Evolutionary conservation across 2,113 vertebrate species (phyloP), one percentile per base, ranked within the genome.

Genomic region (Sinocyclocheilus anophthalmus): DNA sequence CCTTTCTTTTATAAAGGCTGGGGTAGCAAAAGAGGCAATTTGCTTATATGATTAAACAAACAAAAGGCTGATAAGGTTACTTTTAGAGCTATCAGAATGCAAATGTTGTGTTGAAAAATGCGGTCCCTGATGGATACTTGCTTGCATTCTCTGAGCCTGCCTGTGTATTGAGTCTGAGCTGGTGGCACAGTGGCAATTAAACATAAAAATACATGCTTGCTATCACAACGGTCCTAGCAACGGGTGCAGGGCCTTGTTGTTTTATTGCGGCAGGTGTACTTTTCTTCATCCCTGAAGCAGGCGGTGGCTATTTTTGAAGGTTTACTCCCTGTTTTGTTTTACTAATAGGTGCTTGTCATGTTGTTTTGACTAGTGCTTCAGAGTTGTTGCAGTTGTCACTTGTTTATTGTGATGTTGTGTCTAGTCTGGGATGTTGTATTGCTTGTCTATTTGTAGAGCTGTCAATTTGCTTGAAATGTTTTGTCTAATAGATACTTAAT

Each of bases 21-120:
- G 22, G 37, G 57, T 42, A 42, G 48, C 10, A 13, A 76, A 53
- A 84, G 72, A 42, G 26, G 16, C n/a, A 26, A 65, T 39, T 53
- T 90, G 77, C 86, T 88, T 83, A 84, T 61, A 70, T 76, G 75
- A 89, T 87, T 85, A 87, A 83, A 75, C 86, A 83, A 87, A 89
- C 76, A 81, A 30, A 76, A 72, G 42, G 73, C 86, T 81, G 85
- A 87, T 87, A 89, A 85, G 72, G 26, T 55, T 69, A 55, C 67
- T 88, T 88, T 88, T 72, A 84, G 81, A 30, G 83, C 77, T 85
- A 89, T 90, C 87, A 87, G 88, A 84, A 88, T 86, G 88, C 72
- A 84, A 89, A 89, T 84, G 85, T 72, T 70, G 70, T 63, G 10
- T 81, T 84, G 79, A 89, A 85, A 84, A 89, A 87, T 83, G 86